These are phyloP conservation scores for Tyto alba DNA, from an alignment of 2,113 vertebrate genomes.

Conservation along the genomic window DNA sequence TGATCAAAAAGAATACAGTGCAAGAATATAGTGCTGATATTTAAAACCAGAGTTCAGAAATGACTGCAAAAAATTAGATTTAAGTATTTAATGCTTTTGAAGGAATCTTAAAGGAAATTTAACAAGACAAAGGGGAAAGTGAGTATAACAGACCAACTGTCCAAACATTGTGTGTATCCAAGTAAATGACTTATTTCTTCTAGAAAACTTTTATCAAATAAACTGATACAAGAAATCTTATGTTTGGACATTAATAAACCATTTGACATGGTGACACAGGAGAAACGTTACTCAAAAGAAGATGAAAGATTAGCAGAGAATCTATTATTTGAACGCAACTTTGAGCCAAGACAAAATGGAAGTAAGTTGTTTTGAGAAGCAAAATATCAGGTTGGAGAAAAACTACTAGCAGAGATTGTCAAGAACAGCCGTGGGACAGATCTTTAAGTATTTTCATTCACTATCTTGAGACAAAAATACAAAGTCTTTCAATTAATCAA, in stretches of 20 bases:
- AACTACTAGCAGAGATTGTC: not conserved
- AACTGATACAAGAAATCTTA: not conserved
- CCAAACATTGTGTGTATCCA: not conserved
- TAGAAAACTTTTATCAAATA: not conserved
- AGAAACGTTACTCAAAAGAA: not conserved
- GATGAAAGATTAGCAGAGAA: not conserved
- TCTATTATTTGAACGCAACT: not conserved
- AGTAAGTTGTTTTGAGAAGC: not conserved
- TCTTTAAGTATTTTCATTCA: not conserved
- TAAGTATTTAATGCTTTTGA: not conserved
- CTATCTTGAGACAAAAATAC: not conserved
- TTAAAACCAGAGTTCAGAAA: not conserved
- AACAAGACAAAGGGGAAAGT: not conserved
- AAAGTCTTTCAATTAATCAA: not conserved
- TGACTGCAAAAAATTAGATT: not conserved
- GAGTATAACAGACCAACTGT: not conserved
- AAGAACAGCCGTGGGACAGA: not conserved
- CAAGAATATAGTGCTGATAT: not conserved
- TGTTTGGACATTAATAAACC: not conserved
- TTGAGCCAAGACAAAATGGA: not conserved
- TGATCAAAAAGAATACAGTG: not conserved
- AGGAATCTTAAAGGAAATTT: not conserved
- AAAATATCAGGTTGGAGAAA: not conserved
- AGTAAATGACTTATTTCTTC: not conserved
- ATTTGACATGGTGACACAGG: not conserved